phyloP scores from a whole-genome alignment of 2,888 invertebrate species.

The Agrilus mali region DNA sequence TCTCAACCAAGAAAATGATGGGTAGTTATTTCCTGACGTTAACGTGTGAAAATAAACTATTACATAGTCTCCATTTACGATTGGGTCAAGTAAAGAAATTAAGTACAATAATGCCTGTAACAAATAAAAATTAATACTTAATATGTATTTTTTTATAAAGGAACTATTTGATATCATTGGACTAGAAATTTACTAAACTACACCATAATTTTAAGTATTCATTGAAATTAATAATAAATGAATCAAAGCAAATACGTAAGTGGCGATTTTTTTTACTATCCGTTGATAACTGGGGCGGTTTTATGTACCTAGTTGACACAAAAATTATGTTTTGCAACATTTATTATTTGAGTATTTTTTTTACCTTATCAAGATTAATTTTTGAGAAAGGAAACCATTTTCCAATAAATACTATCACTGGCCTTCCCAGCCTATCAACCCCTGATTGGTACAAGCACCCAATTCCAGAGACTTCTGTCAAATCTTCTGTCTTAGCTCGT shows the following conservation, averaged over 20 bases:
- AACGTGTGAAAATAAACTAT: slow-evolving; percentile 94
- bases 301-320: slow-evolving; percentile 1
- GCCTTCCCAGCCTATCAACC: slow-evolving; percentile 80
- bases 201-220: too few relatives aligned
- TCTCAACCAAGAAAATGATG: slow-evolving; percentile 83
- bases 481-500: slow-evolving; percentile 79
- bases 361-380: slow-evolving; percentile 84
- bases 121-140: slow-evolving; percentile 6
- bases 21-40: slow-evolving; percentile 77
- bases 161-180: too few relatives aligned
- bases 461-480: slow-evolving; percentile 82
- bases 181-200: too few relatives aligned
- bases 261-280: too few relatives aligned
- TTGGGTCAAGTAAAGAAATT: slow-evolving; percentile 83
- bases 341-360: slow-evolving; percentile 5
- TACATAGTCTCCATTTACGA: slow-evolving; percentile 88
- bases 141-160: not conserved
- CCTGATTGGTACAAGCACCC: slow-evolving; percentile 93
- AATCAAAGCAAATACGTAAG: too few relatives aligned
- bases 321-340: slow-evolving; percentile 1
- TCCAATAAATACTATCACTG: slow-evolving; percentile 87
- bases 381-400: slow-evolving; percentile 90
- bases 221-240: too few relatives aligned
- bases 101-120: slow-evolving; percentile 81
- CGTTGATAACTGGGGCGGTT: too few relatives aligned